Conservation (phyloP, 2,113 vertebrate species). For the Phocoena phocoena region DNA sequence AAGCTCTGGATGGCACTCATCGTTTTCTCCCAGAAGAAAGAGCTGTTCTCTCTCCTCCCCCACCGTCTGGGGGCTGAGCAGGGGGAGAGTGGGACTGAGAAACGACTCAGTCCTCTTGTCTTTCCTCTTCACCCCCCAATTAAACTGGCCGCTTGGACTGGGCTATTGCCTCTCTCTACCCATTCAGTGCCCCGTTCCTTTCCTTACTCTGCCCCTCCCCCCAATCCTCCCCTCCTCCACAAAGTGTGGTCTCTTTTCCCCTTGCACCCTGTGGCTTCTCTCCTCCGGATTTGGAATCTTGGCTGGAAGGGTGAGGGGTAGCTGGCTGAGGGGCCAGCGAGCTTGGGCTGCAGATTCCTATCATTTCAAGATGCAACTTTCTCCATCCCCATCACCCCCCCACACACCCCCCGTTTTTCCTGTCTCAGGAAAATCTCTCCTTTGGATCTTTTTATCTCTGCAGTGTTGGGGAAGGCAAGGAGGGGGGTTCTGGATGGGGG, state of each 20-base stretch:
- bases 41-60: neutral
- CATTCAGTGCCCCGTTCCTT: neutral
- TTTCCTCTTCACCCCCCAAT: neutral
- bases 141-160: neutral
- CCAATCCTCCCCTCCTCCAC: neutral
- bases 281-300: conserved; percentile 57
- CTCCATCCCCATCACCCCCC: neutral
- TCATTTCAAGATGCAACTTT: conserved; percentile 76
- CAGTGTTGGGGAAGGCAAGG: conserved; percentile 65
- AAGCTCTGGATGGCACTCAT: neutral
- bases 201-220: neutral
- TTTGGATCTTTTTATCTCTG: conserved; percentile 78
- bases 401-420: conserved; percentile 60
- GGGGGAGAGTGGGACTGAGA: neutral
- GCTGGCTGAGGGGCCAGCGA: conserved; percentile 62
- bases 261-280: conserved; percentile 66
- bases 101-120: neutral
- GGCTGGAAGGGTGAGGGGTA: conserved; percentile 66
- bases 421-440: conserved; percentile 78
- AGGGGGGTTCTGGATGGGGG: conserved; percentile 64
- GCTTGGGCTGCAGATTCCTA: conserved; percentile 73
- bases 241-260: conserved; percentile 34
- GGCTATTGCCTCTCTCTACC: neutral
- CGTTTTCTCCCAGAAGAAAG: neutral
- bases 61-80: neutral